phyloP scores from a whole-genome alignment of 2,888 invertebrate species.

The Apamea anceps region DNA sequence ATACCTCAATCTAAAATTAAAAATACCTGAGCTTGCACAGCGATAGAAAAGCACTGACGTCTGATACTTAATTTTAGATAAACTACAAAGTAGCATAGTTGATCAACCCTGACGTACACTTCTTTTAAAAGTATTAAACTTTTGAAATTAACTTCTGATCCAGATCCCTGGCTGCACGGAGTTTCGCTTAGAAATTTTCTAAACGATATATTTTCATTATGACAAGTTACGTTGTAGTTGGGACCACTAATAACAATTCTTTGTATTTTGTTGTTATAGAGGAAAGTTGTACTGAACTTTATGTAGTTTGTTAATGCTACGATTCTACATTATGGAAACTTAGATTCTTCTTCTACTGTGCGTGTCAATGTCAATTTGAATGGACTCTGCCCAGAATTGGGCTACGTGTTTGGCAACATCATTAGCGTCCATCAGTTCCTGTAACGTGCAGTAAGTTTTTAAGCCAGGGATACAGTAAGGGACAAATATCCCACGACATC shows the following conservation, averaged over 20 bases:
- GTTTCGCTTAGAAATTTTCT: slow-evolving; percentile 41
- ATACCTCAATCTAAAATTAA: slow-evolving; percentile 26
- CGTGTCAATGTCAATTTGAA: no score
- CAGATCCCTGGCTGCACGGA: slow-evolving; percentile 25
- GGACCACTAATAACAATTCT: slow-evolving; percentile 17
- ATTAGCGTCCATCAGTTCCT: no score
- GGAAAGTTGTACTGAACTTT: not conserved
- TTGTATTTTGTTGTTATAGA: not conserved
- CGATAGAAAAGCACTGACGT: slow-evolving; percentile 12
- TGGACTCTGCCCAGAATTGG: no score
- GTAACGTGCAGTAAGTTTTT: no score
- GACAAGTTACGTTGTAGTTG: slow-evolving; percentile 24
- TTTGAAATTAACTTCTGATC: slow-evolving; percentile 61
- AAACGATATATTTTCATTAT: slow-evolving; percentile 56
- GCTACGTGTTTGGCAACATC: no score
- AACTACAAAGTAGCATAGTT: slow-evolving; percentile 30
- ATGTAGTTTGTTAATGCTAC: no score
- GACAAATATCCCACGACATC: no score
- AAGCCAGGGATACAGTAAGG: no score
- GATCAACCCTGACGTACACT: slow-evolving; percentile 43
- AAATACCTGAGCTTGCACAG: slow-evolving; percentile 17
- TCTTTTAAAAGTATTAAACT: slow-evolving; percentile 50
- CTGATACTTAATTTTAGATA: slow-evolving; percentile 45
- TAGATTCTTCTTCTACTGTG: no score
- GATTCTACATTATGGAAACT: no score